A percentile compares a stretch with the other conserved stretches of the same genome.
Evolutionary conservation across 2,113 vertebrate species (phyloP).

Genomic region (Tautogolabrus adspersus): DNA sequence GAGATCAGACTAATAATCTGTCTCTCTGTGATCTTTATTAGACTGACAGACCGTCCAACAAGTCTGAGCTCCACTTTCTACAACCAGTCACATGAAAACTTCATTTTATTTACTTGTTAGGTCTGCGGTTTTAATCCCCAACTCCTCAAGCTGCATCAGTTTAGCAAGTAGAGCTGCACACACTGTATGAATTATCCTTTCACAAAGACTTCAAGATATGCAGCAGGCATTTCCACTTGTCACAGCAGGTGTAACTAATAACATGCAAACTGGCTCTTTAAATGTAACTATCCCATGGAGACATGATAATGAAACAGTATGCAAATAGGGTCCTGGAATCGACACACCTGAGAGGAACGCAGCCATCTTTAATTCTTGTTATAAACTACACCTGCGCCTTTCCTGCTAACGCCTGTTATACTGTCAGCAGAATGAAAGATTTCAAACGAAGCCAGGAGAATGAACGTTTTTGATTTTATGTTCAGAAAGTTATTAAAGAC

Average conservation of each 20-base stretch:
- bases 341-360: slow-evolving; percentile 14
- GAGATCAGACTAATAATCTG: too few relatives aligned
- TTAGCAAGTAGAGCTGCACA: neutral
- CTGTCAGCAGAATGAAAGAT: neutral
- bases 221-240: slow-evolving; percentile 2
- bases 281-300: neutral
- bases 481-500: too few relatives aligned
- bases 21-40: too few relatives aligned
- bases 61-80: too few relatives aligned
- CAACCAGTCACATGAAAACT: too few relatives aligned
- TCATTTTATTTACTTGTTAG: too few relatives aligned
- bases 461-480: too few relatives aligned
- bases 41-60: too few relatives aligned
- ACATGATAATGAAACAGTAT: slow-evolving; percentile 24
- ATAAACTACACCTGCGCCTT: slow-evolving; percentile 34
- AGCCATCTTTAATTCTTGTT: slow-evolving; percentile 15
- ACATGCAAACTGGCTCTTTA: slow-evolving; percentile 1
- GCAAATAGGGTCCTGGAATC: neutral
- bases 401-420: neutral
- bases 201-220: neutral
- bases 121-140: too few relatives aligned
- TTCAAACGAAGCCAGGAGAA: neutral
- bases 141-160: too few relatives aligned
- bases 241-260: slow-evolving; percentile 20
- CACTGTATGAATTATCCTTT: neutral